These are phyloP conservation scores for Haliclystus octoradiatus DNA, from an alignment of 30 jellyfish, hydroid and myxozoan genomes.

Conservation along the genomic window DNA sequence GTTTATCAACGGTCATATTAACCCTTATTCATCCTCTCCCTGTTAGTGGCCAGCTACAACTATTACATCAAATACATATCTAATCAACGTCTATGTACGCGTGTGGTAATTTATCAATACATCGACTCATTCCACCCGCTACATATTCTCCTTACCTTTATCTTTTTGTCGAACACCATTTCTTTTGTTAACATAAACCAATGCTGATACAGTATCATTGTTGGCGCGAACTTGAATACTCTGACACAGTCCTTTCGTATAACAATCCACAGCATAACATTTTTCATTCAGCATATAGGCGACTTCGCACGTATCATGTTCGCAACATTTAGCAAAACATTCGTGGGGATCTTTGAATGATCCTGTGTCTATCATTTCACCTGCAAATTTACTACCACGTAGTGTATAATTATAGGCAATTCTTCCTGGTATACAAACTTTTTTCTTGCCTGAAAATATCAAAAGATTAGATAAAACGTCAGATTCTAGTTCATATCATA, in stretches of 20 bases:
- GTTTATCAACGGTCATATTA: too few species aligned
- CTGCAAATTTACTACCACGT: slow-evolving; percentile 79
- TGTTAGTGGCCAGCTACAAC: too few species aligned
- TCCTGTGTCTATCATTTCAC: slow-evolving; percentile 83
- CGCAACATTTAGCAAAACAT: slow-evolving; percentile 84
- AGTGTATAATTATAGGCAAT: slow-evolving; percentile 54
- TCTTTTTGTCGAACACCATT: slow-evolving; percentile 54
- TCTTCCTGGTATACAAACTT: slow-evolving; percentile 59
- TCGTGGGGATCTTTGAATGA: slow-evolving; percentile 54
- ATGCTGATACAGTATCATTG: slow-evolving; percentile 7
- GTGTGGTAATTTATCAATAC: too few species aligned
- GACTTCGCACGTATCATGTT: slow-evolving; percentile 78
- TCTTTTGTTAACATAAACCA: slow-evolving; percentile 77
- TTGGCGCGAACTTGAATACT: slow-evolving; percentile 19
- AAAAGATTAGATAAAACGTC: too few species aligned
- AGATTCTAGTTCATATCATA: too few species aligned
- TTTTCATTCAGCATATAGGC: slow-evolving; percentile 43
- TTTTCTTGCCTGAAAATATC: slow-evolving; percentile 22
- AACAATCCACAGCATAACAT: slow-evolving; percentile 79
- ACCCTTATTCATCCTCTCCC: too few species aligned
- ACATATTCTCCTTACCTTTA: slow-evolving; percentile 56
- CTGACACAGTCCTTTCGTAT: slow-evolving; percentile 58
- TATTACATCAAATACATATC: too few species aligned
- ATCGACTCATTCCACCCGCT: too few species aligned
- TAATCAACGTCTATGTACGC: too few species aligned